Conservation (phyloP, 2,113 vertebrate genomes). For the Tetraodon nigroviridis region DNA sequence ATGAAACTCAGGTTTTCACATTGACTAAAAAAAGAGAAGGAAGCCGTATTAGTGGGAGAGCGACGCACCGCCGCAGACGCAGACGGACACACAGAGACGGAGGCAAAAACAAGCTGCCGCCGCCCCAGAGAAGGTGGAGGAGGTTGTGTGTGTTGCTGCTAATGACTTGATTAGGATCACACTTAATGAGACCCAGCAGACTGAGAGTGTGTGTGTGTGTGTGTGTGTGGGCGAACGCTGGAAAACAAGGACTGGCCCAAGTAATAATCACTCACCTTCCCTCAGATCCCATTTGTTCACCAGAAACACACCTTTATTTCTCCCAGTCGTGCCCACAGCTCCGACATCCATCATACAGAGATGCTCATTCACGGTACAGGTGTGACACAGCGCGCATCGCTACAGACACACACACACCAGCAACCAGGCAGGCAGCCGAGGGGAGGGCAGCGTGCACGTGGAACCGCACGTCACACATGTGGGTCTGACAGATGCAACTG, state of each 20-base stretch:
- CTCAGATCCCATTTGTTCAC: conserved; percentile 56
- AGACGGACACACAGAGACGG: conserved; percentile 46
- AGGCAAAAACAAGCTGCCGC: conserved; percentile 28
- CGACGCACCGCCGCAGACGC: conserved; percentile 33
- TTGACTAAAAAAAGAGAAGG: conserved; percentile 71
- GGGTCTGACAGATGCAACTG: conserved; percentile 17
- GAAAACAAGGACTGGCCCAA: background rate
- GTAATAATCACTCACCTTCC: conserved; percentile 48
- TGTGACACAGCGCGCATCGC: conserved; percentile 40
- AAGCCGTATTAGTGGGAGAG: conserved; percentile 51
- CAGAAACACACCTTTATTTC: conserved; percentile 32
- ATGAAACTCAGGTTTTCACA: conserved; percentile 75
- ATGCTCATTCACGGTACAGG: conserved; percentile 32
- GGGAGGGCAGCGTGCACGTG: conserved; percentile 16
- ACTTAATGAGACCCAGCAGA: conserved; percentile 54
- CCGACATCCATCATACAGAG: conserved; percentile 16
- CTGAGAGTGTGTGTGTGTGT: conserved; percentile 18
- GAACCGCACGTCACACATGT: conserved; percentile 18
- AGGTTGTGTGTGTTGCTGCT: conserved; percentile 27
- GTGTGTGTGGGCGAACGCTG: background rate
- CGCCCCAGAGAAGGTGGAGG: conserved; percentile 35
- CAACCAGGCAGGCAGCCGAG: conserved; percentile 36
- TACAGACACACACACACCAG: conserved; percentile 35
- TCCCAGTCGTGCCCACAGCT: conserved; percentile 11
- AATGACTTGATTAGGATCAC: conserved; percentile 44